Conservation (phyloP, 2,888 invertebrate genomes). For the Drosophila mettleri region DNA sequence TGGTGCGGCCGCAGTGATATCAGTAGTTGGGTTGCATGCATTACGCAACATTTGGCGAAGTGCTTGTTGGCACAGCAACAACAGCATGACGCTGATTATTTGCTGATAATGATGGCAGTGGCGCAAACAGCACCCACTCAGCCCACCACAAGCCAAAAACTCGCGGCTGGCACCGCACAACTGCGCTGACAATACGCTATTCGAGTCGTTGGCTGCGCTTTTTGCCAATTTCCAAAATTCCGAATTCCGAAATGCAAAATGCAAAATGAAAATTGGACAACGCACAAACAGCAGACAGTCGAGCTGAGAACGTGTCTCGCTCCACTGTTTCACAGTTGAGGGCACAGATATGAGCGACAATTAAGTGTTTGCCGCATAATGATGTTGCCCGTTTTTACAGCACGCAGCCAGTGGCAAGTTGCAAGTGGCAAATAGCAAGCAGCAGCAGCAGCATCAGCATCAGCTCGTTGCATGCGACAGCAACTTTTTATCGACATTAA, state of each 20-base stretch:
- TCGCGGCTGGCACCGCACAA: conserved; percentile 41
- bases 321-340: conserved; percentile 19
- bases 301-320: conserved; percentile 4
- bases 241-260: conserved; percentile 8
- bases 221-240: conserved; percentile 57
- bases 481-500: conserved; percentile 75
- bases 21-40: conserved; percentile 66
- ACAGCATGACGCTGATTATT: conserved; percentile 67
- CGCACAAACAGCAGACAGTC: conserved; percentile 29
- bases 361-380: conserved; percentile 79
- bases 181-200: conserved; percentile 44
- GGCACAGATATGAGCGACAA: conserved; percentile 77
- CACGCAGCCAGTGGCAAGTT: conserved; percentile 25
- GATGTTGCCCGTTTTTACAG: conserved; percentile 75
- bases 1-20: conserved; percentile 49
- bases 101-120: conserved; percentile 72
- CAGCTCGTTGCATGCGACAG: conserved; percentile 32
- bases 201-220: conserved; percentile 45
- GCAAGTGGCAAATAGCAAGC: conserved; percentile 15
- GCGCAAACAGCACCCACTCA: conserved; percentile 19
- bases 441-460: conserved; percentile 7
- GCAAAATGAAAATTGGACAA: conserved; percentile 50
- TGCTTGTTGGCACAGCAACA: conserved; percentile 57
- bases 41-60: conserved; percentile 67
- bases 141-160: conserved; percentile 21